Evolutionary conservation across 2,888 invertebrate genomes (phyloP).

Genomic region (Thelaira solivaga): DNA sequence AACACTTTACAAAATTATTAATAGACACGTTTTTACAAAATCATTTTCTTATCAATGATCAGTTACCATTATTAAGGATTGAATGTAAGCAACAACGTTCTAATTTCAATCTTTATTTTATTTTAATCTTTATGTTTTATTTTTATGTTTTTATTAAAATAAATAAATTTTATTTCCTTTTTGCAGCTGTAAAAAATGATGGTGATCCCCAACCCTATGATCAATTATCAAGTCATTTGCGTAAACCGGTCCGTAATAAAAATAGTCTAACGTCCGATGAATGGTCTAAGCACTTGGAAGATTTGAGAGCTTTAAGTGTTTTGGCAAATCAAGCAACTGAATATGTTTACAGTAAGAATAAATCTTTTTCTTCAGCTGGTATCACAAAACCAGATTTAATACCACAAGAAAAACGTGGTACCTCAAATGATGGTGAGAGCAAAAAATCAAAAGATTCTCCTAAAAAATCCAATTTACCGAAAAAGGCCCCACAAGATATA

Average conservation of each 20-base stretch:
- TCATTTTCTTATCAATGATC: slow-evolving; percentile 86
- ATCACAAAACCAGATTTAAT: slow-evolving; percentile 73
- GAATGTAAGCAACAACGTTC: slow-evolving; percentile 80
- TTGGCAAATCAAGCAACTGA: slow-evolving; percentile 76
- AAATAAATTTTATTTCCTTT: slow-evolving; percentile 23
- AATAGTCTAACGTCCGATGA: slow-evolving; percentile 69
- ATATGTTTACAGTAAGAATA: slow-evolving; percentile 74
- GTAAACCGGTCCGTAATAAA: slow-evolving; percentile 74
- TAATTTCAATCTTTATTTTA: neutral
- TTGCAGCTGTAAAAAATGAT: slow-evolving; percentile 80
- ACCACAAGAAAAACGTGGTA: slow-evolving; percentile 64
- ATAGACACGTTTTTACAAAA: slow-evolving; percentile 85
- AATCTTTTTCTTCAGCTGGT: slow-evolving; percentile 73
- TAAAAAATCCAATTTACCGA: slow-evolving; percentile 16
- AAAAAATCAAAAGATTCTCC: slow-evolving; percentile 46
- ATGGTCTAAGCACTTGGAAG: slow-evolving; percentile 76
- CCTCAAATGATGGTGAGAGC: slow-evolving; percentile 19
- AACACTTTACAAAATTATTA: slow-evolving; percentile 83
- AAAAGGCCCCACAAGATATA: slow-evolving; percentile 3
- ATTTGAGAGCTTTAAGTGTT: slow-evolving; percentile 73
- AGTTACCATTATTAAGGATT: slow-evolving; percentile 85
- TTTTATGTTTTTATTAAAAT: neutral
- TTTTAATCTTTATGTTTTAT: neutral
- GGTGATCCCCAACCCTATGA: slow-evolving; percentile 80
- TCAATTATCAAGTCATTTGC: slow-evolving; percentile 76